Conservation (phyloP, 2,113 vertebrate genomes). For the Globicephala melas region DNA sequence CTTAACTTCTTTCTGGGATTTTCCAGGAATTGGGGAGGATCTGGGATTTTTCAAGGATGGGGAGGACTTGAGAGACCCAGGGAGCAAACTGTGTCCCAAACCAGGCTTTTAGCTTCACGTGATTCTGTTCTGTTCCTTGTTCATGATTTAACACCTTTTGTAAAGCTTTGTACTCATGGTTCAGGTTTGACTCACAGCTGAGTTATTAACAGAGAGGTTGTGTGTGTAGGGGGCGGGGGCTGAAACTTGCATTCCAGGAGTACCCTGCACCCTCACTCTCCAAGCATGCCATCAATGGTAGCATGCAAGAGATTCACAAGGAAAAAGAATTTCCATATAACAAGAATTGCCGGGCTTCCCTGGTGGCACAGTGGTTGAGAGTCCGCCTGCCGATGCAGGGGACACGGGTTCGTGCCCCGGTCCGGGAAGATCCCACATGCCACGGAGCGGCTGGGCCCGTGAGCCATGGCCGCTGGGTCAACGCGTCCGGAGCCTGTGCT, state of each 20-base stretch:
- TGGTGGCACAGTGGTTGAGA: too few relatives aligned
- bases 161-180: background rate
- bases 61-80: background rate
- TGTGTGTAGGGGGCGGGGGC: background rate
- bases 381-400: too few relatives aligned
- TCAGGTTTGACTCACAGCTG: background rate
- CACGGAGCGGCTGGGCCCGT: too few relatives aligned
- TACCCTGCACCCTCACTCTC: background rate
- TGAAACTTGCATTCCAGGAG: background rate
- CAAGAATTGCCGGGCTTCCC: background rate
- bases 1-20: background rate
- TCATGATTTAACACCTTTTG: background rate
- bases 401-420: too few relatives aligned
- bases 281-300: background rate
- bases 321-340: background rate
- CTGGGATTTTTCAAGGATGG: background rate
- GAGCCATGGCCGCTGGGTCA: fast-evolving
- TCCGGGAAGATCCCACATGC: too few relatives aligned
- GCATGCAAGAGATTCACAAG: background rate
- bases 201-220: background rate
- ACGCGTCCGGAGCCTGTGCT: too few relatives aligned
- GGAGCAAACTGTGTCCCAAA: background rate
- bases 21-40: background rate
- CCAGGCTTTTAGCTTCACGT: background rate
- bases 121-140: background rate